Base-by-base conservation (phyloP, 2,888 invertebrate species). In the Latrodectus hesperus region DNA sequence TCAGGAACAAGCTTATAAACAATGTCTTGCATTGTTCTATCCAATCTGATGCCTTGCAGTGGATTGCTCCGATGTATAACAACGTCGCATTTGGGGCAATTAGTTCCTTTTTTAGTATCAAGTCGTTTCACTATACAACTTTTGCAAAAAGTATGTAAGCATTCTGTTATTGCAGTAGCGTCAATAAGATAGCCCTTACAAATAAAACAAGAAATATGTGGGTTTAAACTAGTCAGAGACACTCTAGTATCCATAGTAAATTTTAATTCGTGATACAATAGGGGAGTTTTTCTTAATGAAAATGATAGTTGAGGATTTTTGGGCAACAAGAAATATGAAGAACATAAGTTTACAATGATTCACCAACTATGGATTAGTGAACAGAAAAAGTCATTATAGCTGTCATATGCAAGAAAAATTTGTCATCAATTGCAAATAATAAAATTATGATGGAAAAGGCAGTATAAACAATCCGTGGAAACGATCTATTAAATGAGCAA, bases 131-230 rank as follows among this genome's bases (percentile, higher is more conserved):
- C 81, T 12, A 87, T 87, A 22, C 86, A 87, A 55, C 86, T 87
- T 72, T 87, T 87, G 55, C 86, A 87, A 68, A 87, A 87, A 10
- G 86, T 87, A 55, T 87, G 86, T 73, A 87, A 68, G 14, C 86
- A 87, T 53, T 87, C 86, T 6, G 86, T 87, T 26, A 87, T 77
- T 6, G 86, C 86, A 12, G 86, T 87, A 22, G 86, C 86, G 64
- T 87, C 86, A 38, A 87, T 82, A 16, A 87, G 51, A 51, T 87
- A 87, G 14, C 86, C 86, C 49, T 87, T 81, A 49, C 86, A 87
- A 22, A 87, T 76, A 60, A 16, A 81, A 17, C 86, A 87, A 9
- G 86, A 87, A 55, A 87, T 87, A 67, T 81, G 64, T 55, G 86
- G 77, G 67, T 87, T 87, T 67, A 87, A 64, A 60, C 71, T 71